These are phyloP conservation scores for Bombus picipes DNA, from an alignment of 1,140 invertebrate species.

Conservation along the genomic window DNA sequence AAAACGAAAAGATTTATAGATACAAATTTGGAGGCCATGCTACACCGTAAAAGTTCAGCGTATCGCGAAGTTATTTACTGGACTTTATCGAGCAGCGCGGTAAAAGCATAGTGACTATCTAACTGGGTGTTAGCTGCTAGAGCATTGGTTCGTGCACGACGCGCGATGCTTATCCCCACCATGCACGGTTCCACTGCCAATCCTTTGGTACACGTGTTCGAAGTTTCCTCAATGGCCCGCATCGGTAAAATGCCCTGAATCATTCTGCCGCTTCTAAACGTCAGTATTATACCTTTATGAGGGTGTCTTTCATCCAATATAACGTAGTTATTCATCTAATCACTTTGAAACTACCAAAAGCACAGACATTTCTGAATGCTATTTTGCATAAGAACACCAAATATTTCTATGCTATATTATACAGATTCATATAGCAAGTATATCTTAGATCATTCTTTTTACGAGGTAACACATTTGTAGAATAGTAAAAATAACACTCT, in stretches of 20 bases:
- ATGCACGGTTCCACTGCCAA: conserved; percentile 11
- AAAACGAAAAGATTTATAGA: background rate
- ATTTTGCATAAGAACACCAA: background rate
- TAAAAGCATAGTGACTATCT: conserved; percentile 51
- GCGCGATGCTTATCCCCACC: conserved; percentile 57
- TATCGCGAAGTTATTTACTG: conserved; percentile 12
- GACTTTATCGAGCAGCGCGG: conserved; percentile 10
- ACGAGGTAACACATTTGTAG: background rate
- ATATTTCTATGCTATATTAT: background rate
- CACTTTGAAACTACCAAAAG: background rate
- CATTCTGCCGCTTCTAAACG: background rate
- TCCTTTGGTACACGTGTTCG: conserved; percentile 57
- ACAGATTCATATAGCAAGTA: background rate
- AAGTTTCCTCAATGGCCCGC: conserved; percentile 42
- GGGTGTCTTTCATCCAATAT: background rate
- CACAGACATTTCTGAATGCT: background rate
- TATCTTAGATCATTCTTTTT: background rate
- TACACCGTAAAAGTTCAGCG: background rate
- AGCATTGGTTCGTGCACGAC: conserved; percentile 39
- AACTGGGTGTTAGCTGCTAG: conserved; percentile 9
- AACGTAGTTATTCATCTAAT: background rate
- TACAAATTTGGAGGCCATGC: background rate
- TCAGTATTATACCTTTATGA: background rate
- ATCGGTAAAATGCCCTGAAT: background rate
- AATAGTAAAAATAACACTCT: background rate